Conservation (phyloP, 1,140 invertebrate species). For the Lutraria rhynchaena region DNA sequence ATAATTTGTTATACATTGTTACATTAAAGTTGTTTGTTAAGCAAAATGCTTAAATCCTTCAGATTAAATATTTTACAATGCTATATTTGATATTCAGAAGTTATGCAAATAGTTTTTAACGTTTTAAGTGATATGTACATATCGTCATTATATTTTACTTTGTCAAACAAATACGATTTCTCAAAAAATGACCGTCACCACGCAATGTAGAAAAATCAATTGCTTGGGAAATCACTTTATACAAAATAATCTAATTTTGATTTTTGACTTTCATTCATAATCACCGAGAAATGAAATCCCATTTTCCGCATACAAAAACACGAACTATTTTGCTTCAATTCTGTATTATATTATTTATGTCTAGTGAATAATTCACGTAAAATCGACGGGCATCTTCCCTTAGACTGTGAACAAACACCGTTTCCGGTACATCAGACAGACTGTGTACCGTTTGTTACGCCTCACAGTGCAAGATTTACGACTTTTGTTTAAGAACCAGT, state of each 20-base stretch:
- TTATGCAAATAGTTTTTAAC: too few species aligned
- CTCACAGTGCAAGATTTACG: background rate
- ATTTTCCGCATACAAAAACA: constrained; percentile 34
- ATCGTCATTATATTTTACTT: background rate
- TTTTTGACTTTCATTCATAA: constrained; percentile 24
- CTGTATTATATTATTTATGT: background rate
- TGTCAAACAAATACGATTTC: background rate
- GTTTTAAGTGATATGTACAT: too few species aligned
- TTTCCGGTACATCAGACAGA: constrained; percentile 30
- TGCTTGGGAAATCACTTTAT: constrained; percentile 8
- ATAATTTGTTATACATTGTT: too few species aligned
- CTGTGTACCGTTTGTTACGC: constrained; percentile 13
- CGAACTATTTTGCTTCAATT: constrained; percentile 22
- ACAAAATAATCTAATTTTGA: constrained; percentile 49
- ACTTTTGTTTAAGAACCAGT: constrained; percentile 33
- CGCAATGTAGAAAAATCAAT: constrained; percentile 12
- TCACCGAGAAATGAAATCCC: constrained; percentile 32
- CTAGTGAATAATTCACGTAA: constrained; percentile 29
- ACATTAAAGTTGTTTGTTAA: too few species aligned
- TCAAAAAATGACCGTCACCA: background rate
- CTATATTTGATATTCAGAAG: too few species aligned
- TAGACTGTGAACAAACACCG: constrained; percentile 29
- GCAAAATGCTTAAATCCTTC: too few species aligned
- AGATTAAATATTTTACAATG: too few species aligned
- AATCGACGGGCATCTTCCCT: constrained; percentile 30